Evolutionary conservation across 2,797 vertebrate species (phyloP), one percentile per base, ranked within the genome.

Genomic region (Diplodus puntazzo): DNA sequence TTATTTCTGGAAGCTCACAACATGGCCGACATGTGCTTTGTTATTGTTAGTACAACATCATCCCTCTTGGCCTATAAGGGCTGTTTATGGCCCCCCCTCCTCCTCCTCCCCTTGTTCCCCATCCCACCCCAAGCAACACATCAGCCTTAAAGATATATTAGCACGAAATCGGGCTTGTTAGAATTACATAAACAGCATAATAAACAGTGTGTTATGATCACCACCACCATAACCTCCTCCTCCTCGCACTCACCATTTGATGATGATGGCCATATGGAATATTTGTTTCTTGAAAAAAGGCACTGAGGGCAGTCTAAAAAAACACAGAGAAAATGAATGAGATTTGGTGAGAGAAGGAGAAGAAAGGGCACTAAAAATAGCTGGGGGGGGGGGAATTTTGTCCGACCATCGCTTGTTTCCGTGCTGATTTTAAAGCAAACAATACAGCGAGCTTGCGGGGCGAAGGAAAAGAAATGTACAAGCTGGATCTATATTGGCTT

Each of bases 221-320:
- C 53, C 30, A 10, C 52, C 30, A 11, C 21, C 55, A 34, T 9
- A 8, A 8, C 34, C 46, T 59, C 53, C 52, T 59, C n/a, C 53
- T 72, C 20, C 39, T 52, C 55, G 43, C 89, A 95, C 98, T 98
- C 95, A 99, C 98, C 98, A 99, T 98, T 95, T 99, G 98, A 96
- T 98, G 97, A 95, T 98, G 98, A 95, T 98, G 98, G 92, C 96
- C 97, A 91, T 98, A 98, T 82, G 98, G 98, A 90, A 98, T 97
- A 94, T 97, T 99, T 84, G 97, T 97, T 96, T 99, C 98, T 96
- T 99, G 97, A 91, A 99, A 99, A 95, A 99, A 99, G 94, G 96
- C 97, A 96, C 97, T 99, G 91, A 99, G 97, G 69, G 98, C 98
- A 80, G 98, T 98, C 97, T 99, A 94, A 61, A 92, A 20, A 60